Base-by-base conservation (phyloP, 1,140 invertebrate species). In the Asobara japonica region DNA sequence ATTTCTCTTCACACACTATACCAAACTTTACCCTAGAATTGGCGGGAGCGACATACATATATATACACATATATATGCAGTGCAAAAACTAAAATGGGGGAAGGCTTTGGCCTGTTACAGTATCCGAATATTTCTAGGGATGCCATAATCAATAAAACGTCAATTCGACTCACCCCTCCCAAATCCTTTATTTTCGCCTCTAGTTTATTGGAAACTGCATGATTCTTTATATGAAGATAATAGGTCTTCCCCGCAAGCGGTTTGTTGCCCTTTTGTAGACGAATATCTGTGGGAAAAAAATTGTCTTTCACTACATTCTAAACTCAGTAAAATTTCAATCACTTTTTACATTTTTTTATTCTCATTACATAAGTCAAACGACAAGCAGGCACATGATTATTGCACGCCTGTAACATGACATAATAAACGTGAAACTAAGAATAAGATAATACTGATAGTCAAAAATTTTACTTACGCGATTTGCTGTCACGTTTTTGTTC, bases 171-270 rank as follows among this genome's bases (percentile, higher is more conserved):
- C 85, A 92, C 90, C 83, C 91, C 89, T 70, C 91, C 92, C 80
- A 93, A 87, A 76, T 91, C 89, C 79, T 90, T 91, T 73, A 93
- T 90, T 82, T 89, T 90, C 64, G 84, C 82, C 76, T 92, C 91
- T 87, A 93, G 84, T 71, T 90, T 90, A 78, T 86, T 82, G 71
- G 89, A 87, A 27, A 90, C 79, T 72, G 86, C 88, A 88, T 91
- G 88, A 77, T 91, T 92, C 83, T 91, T 91, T 72, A 93, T 89
- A 76, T 93, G 91, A 88, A 93, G 89, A 83, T 92, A 93, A 87
- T 93, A 93, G 74, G 88, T 90, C 74, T 91, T 91, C 78, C 90
- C 90, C 68, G 86, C 84, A 76, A 91, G 83, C 51, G 89, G 89
- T 78, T 89, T 89, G 33, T 85, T 82, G 74, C 88, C 87, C 76